A percentile compares a stretch with the other conserved stretches of the same genome.
phyloP scores from a whole-genome alignment of 2,113 vertebrate species.

The Otus sunia region DNA sequence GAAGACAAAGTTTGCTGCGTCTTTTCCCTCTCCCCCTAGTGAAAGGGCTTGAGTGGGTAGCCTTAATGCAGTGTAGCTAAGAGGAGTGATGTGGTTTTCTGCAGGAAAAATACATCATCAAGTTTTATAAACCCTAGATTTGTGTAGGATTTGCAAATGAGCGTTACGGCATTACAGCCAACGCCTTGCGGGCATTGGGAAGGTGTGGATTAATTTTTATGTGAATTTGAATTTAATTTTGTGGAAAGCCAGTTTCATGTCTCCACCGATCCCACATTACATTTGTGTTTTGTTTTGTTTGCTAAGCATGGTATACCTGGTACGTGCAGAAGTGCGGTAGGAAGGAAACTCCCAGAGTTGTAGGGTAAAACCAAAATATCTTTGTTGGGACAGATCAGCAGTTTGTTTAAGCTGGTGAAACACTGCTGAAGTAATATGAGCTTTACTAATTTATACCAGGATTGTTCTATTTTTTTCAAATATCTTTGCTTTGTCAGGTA shows the following conservation, averaged over 20 bases:
- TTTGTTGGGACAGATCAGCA: slow-evolving; percentile 24
- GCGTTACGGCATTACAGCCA: background rate
- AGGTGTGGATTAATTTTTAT: slow-evolving; percentile 64
- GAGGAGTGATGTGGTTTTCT: slow-evolving; percentile 41
- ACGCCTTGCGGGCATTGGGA: slow-evolving; percentile 10
- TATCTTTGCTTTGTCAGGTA: background rate
- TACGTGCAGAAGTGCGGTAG: background rate
- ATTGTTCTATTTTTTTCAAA: background rate
- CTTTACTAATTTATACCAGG: background rate
- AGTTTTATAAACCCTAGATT: slow-evolving; percentile 38
- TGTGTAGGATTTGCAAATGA: slow-evolving; percentile 61
- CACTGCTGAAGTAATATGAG: background rate
- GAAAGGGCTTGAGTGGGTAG: background rate
- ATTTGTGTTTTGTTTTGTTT: slow-evolving; percentile 21
- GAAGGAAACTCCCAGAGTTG: slow-evolving; percentile 30
- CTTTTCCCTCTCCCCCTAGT: background rate
- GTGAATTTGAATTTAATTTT: slow-evolving; percentile 71
- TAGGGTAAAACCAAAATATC: background rate
- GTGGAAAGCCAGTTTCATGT: slow-evolving; percentile 61
- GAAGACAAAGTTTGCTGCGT: background rate
- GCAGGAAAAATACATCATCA: slow-evolving; percentile 41
- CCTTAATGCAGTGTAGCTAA: background rate
- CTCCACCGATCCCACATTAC: slow-evolving; percentile 10
- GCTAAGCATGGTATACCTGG: background rate
- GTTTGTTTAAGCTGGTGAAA: slow-evolving; percentile 24